Conservation (phyloP, 1,140 invertebrate species). For the Dinothrombium tinctorium region DNA sequence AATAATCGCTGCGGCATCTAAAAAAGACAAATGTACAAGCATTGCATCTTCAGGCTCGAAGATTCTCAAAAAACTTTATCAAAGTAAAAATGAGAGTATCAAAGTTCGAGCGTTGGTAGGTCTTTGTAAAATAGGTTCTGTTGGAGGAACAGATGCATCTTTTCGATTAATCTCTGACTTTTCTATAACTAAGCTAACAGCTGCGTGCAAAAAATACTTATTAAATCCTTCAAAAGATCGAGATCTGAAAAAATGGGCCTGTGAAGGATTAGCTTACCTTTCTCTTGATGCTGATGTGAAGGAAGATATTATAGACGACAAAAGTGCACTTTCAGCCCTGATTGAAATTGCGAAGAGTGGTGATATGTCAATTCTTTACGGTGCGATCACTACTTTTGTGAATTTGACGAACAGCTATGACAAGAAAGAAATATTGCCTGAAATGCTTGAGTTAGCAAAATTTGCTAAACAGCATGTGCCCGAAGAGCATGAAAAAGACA, state of each 20-base stretch:
- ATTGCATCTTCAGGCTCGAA: constrained; percentile 75
- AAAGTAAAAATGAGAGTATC: constrained; percentile 69
- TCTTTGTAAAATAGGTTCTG: constrained; percentile 84
- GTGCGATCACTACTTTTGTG: constrained; percentile 77
- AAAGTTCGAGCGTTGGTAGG: constrained; percentile 67
- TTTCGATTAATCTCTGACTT: constrained; percentile 83
- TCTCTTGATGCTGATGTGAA: constrained; percentile 96
- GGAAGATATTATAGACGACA: constrained; percentile 77
- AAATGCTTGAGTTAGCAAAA: constrained; percentile 90
- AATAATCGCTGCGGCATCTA: constrained; percentile 80
- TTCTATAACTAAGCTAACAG: constrained; percentile 68
- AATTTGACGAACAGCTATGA: constrained; percentile 96
- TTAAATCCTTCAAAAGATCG: constrained; percentile 3
- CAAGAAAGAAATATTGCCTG: constrained; percentile 85
- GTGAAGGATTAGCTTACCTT: constrained; percentile 87
- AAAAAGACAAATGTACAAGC: constrained; percentile 82
- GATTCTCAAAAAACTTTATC: constrained; percentile 79
- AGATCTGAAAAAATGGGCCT: constrained; percentile 80
- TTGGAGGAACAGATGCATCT: constrained; percentile 83
- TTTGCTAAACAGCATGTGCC: constrained; percentile 98
- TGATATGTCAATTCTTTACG: constrained; percentile 64
- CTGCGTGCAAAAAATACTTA: constrained; percentile 49
- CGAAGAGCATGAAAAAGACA: constrained; percentile 83
- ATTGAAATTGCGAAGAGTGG: constrained; percentile 56
- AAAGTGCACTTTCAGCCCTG: constrained; percentile 49